Conservation (phyloP, 2,113 vertebrate genomes). For the Aplodontia rufa region DNA sequence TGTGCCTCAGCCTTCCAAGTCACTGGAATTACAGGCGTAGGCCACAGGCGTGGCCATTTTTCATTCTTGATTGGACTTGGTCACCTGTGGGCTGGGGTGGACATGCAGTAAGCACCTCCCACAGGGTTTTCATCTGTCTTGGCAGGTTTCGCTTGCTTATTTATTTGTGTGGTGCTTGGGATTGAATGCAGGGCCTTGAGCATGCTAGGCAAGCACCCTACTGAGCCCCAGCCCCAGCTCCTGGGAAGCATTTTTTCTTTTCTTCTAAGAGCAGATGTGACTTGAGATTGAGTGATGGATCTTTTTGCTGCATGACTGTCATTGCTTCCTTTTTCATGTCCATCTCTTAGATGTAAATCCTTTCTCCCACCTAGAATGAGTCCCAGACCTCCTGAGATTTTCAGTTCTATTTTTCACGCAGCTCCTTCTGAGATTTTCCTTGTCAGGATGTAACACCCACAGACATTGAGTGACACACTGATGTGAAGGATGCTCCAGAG, state of each 20-base stretch:
- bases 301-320: background rate
- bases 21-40: no score
- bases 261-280: no score
- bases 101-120: accelerated
- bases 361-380: background rate
- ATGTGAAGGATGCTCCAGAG: background rate
- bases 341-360: background rate
- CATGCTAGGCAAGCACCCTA: no score
- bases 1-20: no score
- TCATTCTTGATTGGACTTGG: background rate
- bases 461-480: background rate
- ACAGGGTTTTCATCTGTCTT: background rate
- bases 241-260: no score
- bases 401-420: background rate
- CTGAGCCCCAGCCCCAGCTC: no score
- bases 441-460: no score
- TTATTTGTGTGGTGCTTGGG: no score
- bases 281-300: background rate
- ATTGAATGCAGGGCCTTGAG: no score
- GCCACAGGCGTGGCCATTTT: no score
- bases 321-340: background rate
- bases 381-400: background rate
- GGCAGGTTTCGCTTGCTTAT: no score
- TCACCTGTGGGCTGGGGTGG: background rate
- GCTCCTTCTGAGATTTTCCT: background rate